Conservation (phyloP, 2,888 invertebrate species). For the Agapetus fuscipes region DNA sequence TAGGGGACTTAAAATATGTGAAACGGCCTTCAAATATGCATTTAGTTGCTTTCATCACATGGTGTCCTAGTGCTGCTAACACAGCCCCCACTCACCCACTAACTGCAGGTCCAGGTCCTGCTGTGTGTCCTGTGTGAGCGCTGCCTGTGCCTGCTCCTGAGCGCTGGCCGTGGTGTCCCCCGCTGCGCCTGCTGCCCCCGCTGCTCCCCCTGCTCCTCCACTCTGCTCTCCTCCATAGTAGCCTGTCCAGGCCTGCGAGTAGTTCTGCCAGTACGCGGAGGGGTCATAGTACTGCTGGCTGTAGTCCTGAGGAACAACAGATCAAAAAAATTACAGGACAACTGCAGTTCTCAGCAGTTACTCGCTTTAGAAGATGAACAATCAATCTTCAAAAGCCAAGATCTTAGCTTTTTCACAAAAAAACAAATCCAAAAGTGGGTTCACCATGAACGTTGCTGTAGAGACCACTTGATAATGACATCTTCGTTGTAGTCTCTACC, state of each 20-base stretch:
- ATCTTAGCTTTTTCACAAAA: too few species aligned
- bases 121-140: slow-evolving; percentile 32
- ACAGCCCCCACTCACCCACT: slow-evolving; percentile 60
- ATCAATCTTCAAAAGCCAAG: too few species aligned
- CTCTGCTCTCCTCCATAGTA: slow-evolving; percentile 53
- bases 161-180: slow-evolving; percentile 25
- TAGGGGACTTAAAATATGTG: too few species aligned
- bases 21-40: too few species aligned
- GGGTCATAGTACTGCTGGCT: slow-evolving; percentile 70
- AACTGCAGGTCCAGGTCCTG: slow-evolving; percentile 65
- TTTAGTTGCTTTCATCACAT: too few species aligned
- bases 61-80: too few species aligned
- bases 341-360: too few species aligned
- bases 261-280: slow-evolving; percentile 80
- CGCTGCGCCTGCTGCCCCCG: slow-evolving; percentile 21
- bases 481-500: too few species aligned
- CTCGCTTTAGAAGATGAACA: too few species aligned
- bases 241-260: slow-evolving; percentile 68
- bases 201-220: slow-evolving; percentile 19
- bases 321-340: background rate
- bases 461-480: too few species aligned
- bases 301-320: slow-evolving; percentile 19
- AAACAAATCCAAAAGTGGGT: too few species aligned
- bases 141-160: slow-evolving; percentile 41
- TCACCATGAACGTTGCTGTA: too few species aligned